Evolutionary conservation across 2,797 vertebrate genomes (phyloP), one percentile per base, ranked within the genome.

Genomic region (Adrianichthys oophorus): DNA sequence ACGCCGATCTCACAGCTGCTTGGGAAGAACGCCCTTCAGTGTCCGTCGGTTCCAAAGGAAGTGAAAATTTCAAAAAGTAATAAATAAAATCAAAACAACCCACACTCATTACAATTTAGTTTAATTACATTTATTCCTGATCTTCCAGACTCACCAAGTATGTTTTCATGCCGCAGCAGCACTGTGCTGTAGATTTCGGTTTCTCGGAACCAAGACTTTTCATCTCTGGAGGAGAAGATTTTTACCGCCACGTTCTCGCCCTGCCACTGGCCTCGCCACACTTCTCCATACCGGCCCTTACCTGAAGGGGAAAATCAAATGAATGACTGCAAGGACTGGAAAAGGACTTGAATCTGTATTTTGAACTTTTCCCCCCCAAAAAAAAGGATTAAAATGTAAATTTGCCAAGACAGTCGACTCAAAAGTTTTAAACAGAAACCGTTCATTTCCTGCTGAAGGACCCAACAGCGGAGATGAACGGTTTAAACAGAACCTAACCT

Each of bases 171-270:
- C 51, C 92, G 80, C 4, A 94, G 89, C 58, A 94, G 86, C 72
- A 94, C 93, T 0, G 93, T 94, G 62, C 93, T 94, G 82, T 93
- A 94, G 84, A 94, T 94, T 84, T 94, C 93, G 0, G 92, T 94
- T 79, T 94, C 93, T 62, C 93, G 85, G 80, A 93, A 94, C 93
- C 93, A 94, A 18, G 93, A 94, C 79, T 92, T 93, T 68, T 94
- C 93, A 43, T 94, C 93, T 69, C 93, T 79, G 0, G 93, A 94
- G n/a, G 92, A 94, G 83, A 94, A 94, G 66, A 94, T 94, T 72
- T 94, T 94, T 4, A 93, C 92, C 0, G 92, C 93, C 59, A 94
- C 91, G 29, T 93, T 93, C 80, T 93, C 92, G 0, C 93, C 92
- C 78, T 94, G 93, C 93, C 93, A 94, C 83, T 93, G 92, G 47